Base-by-base conservation (phyloP, 2,113 vertebrate species). In the Heterocephalus glaber region DNA sequence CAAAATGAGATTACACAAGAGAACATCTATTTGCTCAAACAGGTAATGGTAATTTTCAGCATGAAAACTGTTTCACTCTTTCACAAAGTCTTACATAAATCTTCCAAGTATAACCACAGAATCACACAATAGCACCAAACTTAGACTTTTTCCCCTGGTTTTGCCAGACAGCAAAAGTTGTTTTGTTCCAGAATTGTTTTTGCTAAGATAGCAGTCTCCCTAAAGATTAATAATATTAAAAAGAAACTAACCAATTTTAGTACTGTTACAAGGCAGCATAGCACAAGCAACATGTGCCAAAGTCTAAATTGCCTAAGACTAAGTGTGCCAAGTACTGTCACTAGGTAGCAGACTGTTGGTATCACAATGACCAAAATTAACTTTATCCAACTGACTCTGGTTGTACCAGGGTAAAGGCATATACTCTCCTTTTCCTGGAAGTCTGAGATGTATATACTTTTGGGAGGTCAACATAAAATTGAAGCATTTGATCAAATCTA, bases 161-260 rank as follows among this genome's bases (percentile, higher is more conserved):
- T 96, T 95, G 14, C 92, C 80, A 95, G 72, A 83, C 79, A 92
- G 89, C 12, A 94, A 72, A 91, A 89, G 84, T 80, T 94, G 20
- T 90, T 92, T 93, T 89, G 66, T 87, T 49, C 20, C 89, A 96
- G 68, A 88, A 95, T 93, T 96, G 68, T 89, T 96, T 95, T 88
- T 66, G 58, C 52, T 81, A 89, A 96, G 61, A 86, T 91, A 94
- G 20, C 94, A 70, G 38, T 63, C 70, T 92, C 90, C 70, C 68
- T 35, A 93, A 88, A 83, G 81, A 90, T 82, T 88, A 95, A 82
- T 30, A 49, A 77, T 77, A 47, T 14, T 56, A 56, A 56, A 74
- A 82, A n/a, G n/a, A n/a, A 38, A 24, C 20, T 61, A 94, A 86
- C 44, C 38, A 96, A 54, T 58, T 94, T 12, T 22, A 47, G 33